A percentile compares a stretch with the other conserved stretches of the same genome.
These are phyloP conservation scores for Molossus molossus DNA, from an alignment of 2,797 vertebrate genomes.

Conservation along the genomic window DNA sequence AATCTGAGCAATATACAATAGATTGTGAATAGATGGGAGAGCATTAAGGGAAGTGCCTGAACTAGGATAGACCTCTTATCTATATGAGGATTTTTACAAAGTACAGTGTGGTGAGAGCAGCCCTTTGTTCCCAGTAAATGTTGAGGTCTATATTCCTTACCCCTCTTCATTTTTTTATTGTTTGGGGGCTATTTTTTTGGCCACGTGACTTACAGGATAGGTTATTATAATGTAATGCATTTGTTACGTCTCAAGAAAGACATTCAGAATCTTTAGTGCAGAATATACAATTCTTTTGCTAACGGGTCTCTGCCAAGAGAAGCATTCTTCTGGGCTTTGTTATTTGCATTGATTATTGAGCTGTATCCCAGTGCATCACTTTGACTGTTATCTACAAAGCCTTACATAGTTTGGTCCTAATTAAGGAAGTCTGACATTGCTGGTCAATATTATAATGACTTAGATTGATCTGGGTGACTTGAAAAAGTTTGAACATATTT, in stretches of 20 bases:
- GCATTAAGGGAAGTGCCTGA: not conserved
- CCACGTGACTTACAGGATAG: conserved; percentile 18
- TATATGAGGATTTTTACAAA: conserved; percentile 46
- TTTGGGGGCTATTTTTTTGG: conserved; percentile 13
- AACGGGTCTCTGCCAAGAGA: conserved; percentile 23
- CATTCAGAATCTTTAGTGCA: conserved; percentile 64
- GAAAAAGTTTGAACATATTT: conserved; percentile 42
- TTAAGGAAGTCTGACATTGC: conserved; percentile 61
- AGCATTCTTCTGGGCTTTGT: conserved; percentile 68
- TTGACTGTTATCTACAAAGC: conserved; percentile 69
- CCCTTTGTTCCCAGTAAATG: conserved; percentile 48
- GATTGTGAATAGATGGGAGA: not conserved
- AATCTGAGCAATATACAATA: not conserved
- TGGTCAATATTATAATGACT: conserved; percentile 64
- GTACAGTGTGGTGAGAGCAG: not conserved
- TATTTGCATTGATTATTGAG: conserved; percentile 75
- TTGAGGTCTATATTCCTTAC: not conserved
- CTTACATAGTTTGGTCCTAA: conserved; percentile 39
- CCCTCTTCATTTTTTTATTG: not conserved
- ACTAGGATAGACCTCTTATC: conserved; percentile 7
- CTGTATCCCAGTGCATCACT: conserved; percentile 64
- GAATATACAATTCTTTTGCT: conserved; percentile 68
- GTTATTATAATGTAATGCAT: conserved; percentile 59
- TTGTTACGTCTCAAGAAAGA: conserved; percentile 56
- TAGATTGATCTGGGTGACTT: conserved; percentile 43